Evolutionary conservation across 1,140 invertebrate species (phyloP).

Genomic region (Achatina immaculata): DNA sequence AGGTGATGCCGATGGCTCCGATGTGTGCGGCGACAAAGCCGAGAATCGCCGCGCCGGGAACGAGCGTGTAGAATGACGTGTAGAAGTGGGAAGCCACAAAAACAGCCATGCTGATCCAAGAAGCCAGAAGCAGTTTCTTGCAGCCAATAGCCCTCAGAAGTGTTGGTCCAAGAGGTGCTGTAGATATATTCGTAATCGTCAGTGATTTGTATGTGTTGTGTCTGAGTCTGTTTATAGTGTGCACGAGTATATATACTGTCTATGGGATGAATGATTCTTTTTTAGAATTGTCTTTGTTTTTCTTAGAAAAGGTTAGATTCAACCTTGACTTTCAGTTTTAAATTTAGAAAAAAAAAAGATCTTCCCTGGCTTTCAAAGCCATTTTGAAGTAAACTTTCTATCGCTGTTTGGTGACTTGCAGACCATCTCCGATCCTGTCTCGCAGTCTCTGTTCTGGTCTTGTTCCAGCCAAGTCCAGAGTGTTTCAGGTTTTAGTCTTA

Average conservation of each 20-base stretch:
- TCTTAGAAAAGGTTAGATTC: not conserved
- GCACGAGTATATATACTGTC: not conserved
- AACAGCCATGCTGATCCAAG: conserved; percentile 45
- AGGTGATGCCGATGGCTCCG: conserved; percentile 52
- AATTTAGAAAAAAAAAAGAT: not conserved
- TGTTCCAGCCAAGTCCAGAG: too few relatives aligned
- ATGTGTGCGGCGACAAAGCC: conserved; percentile 42
- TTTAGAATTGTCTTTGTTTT: not conserved
- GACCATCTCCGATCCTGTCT: too few relatives aligned
- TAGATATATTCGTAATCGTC: too few relatives aligned
- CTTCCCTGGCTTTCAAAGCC: too few relatives aligned
- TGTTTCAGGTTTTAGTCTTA: too few relatives aligned
- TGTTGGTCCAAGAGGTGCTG: not conserved
- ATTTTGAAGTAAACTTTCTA: too few relatives aligned
- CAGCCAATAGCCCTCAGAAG: conserved; percentile 38
- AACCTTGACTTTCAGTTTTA: not conserved
- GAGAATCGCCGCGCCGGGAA: conserved; percentile 44
- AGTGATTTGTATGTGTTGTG: not conserved
- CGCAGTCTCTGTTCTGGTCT: too few relatives aligned
- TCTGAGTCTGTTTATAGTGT: not conserved
- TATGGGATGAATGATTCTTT: not conserved
- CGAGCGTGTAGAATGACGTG: conserved; percentile 50
- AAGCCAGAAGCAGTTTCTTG: conserved; percentile 48
- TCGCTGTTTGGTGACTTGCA: too few relatives aligned
- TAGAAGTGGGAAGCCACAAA: conserved; percentile 69